Conservation (phyloP, 2,113 vertebrate species). For the Fulica atra region DNA sequence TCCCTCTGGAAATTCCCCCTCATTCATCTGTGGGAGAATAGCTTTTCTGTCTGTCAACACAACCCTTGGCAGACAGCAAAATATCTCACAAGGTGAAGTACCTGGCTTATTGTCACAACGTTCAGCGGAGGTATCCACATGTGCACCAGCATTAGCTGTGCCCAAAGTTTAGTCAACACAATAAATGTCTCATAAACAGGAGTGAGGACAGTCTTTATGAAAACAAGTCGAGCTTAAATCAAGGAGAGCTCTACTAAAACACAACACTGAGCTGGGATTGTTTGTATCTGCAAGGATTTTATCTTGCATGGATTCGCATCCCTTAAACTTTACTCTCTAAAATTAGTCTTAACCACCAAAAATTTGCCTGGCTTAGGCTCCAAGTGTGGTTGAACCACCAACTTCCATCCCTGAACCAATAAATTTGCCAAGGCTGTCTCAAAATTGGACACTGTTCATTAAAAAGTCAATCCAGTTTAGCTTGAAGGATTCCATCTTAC, state of each 20-base stretch:
- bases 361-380: not conserved
- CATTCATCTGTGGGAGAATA: not conserved
- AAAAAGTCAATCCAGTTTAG: conserved; percentile 48
- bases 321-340: conserved; percentile 20
- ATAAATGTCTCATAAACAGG: not conserved
- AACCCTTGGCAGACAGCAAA: not conserved
- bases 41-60: not conserved
- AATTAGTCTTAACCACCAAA: conserved; percentile 33
- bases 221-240: not conserved
- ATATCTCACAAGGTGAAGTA: conserved; percentile 26
- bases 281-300: not conserved
- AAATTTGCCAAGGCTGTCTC: conserved; percentile 30
- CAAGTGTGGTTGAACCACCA: conserved; percentile 44
- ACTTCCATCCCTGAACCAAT: not conserved
- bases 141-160: not conserved
- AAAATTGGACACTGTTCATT: conserved; percentile 24
- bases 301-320: conserved; percentile 14
- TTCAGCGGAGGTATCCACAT: not conserved
- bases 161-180: not conserved
- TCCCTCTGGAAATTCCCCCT: not conserved
- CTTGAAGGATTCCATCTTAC: conserved; percentile 38
- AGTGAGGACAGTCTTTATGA: not conserved
- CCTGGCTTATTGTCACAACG: conserved; percentile 7
- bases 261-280: not conserved
- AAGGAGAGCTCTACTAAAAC: not conserved